Conservation (phyloP, 2,888 invertebrate species). For the Eristalinus sepulchralis region DNA sequence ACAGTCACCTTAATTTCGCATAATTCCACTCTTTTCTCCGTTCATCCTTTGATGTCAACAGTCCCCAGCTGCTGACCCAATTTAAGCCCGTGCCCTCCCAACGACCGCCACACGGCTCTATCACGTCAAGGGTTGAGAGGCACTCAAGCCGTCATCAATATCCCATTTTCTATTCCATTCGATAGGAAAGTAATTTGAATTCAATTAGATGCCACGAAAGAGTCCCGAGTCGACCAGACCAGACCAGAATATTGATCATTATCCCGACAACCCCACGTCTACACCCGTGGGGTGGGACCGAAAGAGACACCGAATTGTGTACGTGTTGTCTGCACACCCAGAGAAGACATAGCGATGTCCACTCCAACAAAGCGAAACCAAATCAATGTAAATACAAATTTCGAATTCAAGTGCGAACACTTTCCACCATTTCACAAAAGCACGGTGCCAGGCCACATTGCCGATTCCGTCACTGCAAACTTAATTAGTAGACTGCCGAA, state of each 20-base stretch:
- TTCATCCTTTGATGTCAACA: neutral
- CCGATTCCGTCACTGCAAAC: neutral
- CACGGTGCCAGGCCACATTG: neutral
- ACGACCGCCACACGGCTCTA: neutral
- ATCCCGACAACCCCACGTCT: neutral
- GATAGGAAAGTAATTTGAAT: slow-evolving; percentile 26
- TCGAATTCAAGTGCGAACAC: neutral
- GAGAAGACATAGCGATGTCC: neutral
- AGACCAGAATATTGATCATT: slow-evolving; percentile 25
- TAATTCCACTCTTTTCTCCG: no score
- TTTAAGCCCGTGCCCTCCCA: no score
- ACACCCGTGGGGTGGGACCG: neutral
- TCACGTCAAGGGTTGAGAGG: neutral
- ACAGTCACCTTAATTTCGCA: no score
- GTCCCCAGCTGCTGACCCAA: neutral
- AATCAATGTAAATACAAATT: neutral
- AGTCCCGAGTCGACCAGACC: slow-evolving; percentile 23
- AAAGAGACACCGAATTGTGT: neutral
- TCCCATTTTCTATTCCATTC: slow-evolving; percentile 25
- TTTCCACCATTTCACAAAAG: neutral
- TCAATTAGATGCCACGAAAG: slow-evolving; percentile 31
- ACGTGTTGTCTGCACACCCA: neutral
- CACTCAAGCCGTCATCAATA: neutral
- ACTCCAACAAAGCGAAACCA: neutral
- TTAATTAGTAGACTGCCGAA: slow-evolving; percentile 3